A percentile compares a stretch with the other conserved stretches of the same genome.
phyloP scores from a whole-genome alignment of 1,140 invertebrate species.

The Rhopalosiphum padi region DNA sequence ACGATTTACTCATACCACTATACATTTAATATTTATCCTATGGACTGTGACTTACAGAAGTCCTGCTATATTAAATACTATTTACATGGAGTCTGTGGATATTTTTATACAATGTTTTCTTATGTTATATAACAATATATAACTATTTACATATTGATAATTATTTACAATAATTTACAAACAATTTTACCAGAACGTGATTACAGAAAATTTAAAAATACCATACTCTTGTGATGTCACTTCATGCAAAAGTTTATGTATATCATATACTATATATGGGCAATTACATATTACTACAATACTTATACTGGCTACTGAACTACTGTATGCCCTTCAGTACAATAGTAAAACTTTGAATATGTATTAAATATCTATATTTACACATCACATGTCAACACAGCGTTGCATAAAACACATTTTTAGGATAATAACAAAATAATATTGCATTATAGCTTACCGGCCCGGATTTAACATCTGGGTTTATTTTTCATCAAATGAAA shows the following conservation, averaged over 20 bases:
- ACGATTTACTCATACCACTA: neutral
- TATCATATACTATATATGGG: neutral
- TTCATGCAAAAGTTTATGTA: neutral
- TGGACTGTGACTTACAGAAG: neutral
- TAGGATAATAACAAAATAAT: neutral
- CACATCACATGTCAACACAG: neutral
- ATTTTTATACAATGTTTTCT: neutral
- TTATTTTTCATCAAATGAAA: neutral
- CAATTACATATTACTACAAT: neutral
- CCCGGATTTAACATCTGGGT: neutral
- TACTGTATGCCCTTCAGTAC: neutral
- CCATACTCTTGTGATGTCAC: neutral
- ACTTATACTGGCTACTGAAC: too few species aligned
- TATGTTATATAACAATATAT: too few species aligned
- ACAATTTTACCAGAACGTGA: neutral
- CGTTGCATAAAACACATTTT: neutral
- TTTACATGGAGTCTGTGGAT: neutral
- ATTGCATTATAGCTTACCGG: neutral
- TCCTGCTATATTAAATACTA: neutral
- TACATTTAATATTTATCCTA: neutral
- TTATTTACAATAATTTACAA: too few species aligned
- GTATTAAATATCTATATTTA: neutral
- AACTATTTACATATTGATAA: too few species aligned
- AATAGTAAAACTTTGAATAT: neutral
- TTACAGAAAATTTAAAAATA: neutral